Conservation (phyloP, 2,888 invertebrate species). For the Cryptocheilus praepositus region DNA sequence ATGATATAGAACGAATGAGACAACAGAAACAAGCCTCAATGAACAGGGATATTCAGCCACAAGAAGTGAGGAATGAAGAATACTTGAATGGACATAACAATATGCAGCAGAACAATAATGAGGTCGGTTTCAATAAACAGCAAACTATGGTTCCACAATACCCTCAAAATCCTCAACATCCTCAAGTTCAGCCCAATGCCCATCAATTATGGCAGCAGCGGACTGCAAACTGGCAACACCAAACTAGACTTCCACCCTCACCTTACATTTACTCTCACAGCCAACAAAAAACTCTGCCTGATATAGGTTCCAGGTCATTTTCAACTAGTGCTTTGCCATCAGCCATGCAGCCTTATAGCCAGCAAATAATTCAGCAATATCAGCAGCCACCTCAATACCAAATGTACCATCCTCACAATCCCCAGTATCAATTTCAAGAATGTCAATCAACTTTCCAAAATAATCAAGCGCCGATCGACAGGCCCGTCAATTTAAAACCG, state of each 20-base stretch:
- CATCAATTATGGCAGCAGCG: conserved; percentile 28
- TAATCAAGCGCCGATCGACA: neutral
- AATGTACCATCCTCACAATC: neutral
- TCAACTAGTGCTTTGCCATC: neutral
- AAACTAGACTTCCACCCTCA: neutral
- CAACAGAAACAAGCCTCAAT: neutral
- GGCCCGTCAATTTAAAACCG: neutral
- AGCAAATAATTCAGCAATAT: neutral
- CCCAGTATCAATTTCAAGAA: conserved; percentile 19
- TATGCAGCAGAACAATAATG: conserved; percentile 2
- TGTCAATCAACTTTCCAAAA: conserved; percentile 4
- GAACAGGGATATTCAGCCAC: conserved; percentile 1
- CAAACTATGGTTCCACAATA: neutral
- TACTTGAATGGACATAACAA: neutral
- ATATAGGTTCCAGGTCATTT: no score
- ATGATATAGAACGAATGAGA: conserved; percentile 33
- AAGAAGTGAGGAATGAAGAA: conserved; percentile 16
- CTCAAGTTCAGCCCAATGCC: conserved; percentile 11
- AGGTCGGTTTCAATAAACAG: neutral
- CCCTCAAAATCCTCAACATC: no score
- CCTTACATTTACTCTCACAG: neutral
- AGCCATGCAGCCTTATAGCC: neutral
- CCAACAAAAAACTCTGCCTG: no score
- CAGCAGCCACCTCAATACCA: neutral
- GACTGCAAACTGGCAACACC: conserved; percentile 14